Percentiles rank a stretch among this genome's conserved stretches.
Conservation (phyloP, 2,797 vertebrate genomes). For the Chelidonichthys spinosus region DNA sequence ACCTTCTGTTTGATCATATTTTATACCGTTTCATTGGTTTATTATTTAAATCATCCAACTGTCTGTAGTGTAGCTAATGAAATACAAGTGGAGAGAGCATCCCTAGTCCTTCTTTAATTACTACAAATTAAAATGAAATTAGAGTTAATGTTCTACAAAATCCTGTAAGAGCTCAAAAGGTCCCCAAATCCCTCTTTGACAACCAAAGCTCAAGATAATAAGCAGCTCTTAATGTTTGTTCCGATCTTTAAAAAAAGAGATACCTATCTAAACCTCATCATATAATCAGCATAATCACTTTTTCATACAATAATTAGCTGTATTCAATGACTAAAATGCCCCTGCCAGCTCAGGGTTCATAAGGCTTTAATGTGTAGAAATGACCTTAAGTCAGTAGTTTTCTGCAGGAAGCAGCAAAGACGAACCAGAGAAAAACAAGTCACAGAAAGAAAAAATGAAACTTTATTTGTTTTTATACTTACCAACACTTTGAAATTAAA, state of each 20-base stretch:
- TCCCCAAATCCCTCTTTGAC: neutral
- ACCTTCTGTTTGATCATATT: too few relatives aligned
- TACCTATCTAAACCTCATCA: conserved; percentile 28
- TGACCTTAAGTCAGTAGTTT: neutral
- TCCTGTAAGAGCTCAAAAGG: neutral
- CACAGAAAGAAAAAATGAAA: conserved; percentile 81
- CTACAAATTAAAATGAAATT: conserved; percentile 2
- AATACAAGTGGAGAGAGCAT: neutral
- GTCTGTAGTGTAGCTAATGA: neutral
- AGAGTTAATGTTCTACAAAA: neutral
- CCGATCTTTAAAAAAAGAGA: neutral
- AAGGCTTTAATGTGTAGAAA: neutral
- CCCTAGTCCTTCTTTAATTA: conserved; percentile 8
- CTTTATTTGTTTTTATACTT: conserved; percentile 83
- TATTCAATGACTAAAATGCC: conserved; percentile 27
- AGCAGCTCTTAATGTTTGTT: conserved; percentile 10
- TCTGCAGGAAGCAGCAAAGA: neutral
- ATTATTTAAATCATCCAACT: too few relatives aligned
- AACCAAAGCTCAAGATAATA: conserved; percentile 10
- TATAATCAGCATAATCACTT: conserved; percentile 40
- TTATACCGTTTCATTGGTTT: too few relatives aligned
- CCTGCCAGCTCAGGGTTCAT: conserved; percentile 8
- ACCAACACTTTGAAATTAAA: conserved; percentile 82
- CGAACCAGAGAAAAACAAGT: conserved; percentile 40
- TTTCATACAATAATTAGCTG: conserved; percentile 25